Evolutionary conservation across 2,888 invertebrate species (phyloP).

Genomic region (Plebejus melissa): DNA sequence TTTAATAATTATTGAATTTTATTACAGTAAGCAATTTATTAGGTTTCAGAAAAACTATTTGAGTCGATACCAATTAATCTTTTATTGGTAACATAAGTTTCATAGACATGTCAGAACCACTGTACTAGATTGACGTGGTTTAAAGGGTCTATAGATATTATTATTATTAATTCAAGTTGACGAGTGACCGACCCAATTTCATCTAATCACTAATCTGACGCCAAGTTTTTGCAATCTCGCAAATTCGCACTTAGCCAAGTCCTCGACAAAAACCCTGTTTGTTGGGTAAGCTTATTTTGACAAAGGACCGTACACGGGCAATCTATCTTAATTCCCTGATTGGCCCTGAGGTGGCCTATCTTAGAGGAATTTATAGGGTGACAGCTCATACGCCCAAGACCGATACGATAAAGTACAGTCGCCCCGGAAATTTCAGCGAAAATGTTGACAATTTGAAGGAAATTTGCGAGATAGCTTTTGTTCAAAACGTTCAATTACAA

Average conservation of each 20-base stretch:
- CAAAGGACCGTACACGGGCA: slow-evolving; percentile 26
- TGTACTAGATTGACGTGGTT: too few species aligned
- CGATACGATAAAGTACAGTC: slow-evolving; percentile 10
- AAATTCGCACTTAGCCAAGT: background rate
- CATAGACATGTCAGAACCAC: too few species aligned
- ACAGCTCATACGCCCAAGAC: slow-evolving; percentile 27
- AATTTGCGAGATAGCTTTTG: background rate
- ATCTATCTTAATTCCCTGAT: slow-evolving; percentile 29
- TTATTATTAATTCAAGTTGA: background rate
- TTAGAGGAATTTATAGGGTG: slow-evolving; percentile 28
- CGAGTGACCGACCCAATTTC: background rate
- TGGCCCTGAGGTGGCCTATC: slow-evolving; percentile 29
- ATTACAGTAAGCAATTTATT: too few species aligned
- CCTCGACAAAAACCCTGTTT: slow-evolving; percentile 5
- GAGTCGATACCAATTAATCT: too few species aligned
- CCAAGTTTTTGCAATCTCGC: background rate
- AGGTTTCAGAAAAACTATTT: too few species aligned
- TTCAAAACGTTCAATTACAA: too few species aligned
- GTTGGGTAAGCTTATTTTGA: background rate
- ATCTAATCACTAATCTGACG: background rate
- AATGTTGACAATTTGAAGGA: background rate
- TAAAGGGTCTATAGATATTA: background rate
- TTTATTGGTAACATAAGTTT: too few species aligned
- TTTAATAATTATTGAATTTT: too few species aligned
- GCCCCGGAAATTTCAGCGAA: background rate